These are phyloP conservation scores for Pithys albifrons DNA, from an alignment of 2,113 vertebrate species.

Conservation along the genomic window DNA sequence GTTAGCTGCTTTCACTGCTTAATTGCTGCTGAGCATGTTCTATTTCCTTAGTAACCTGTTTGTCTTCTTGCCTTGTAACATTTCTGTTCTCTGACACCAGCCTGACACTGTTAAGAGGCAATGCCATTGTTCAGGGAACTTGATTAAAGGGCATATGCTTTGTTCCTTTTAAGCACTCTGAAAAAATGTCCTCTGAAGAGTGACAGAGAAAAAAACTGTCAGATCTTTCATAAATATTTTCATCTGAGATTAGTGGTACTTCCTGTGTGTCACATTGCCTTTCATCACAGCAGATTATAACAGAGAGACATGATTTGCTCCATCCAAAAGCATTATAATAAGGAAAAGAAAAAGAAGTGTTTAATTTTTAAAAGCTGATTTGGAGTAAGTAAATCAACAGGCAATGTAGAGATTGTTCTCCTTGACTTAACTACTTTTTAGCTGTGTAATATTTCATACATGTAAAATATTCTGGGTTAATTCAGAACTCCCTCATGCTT, in stretches of 20 bases:
- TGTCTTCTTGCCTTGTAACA: conserved; percentile 1
- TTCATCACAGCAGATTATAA: background rate
- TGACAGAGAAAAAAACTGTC: background rate
- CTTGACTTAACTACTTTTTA: background rate
- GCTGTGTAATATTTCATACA: background rate
- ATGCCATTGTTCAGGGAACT: background rate
- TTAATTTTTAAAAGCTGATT: background rate
- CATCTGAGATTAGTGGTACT: background rate
- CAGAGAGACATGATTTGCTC: background rate
- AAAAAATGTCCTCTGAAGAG: background rate
- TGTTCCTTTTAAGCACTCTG: background rate
- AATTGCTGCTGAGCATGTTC: background rate
- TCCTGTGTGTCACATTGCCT: background rate
- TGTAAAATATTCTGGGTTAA: background rate
- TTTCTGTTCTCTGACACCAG: conserved; percentile 20
- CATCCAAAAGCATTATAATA: background rate
- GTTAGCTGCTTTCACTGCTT: background rate
- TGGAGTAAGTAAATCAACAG: background rate
- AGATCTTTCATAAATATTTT: conserved; percentile 24
- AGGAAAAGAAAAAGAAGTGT: background rate
- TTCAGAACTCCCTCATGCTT: background rate
- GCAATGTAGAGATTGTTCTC: background rate
- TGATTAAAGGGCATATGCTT: conserved; percentile 7
- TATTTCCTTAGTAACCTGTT: conserved; percentile 24
- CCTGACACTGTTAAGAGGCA: background rate